A percentile compares a stretch with the other conserved stretches of the same genome.
phyloP scores from a whole-genome alignment of 2,113 vertebrate genomes.

The Bos taurus region DNA sequence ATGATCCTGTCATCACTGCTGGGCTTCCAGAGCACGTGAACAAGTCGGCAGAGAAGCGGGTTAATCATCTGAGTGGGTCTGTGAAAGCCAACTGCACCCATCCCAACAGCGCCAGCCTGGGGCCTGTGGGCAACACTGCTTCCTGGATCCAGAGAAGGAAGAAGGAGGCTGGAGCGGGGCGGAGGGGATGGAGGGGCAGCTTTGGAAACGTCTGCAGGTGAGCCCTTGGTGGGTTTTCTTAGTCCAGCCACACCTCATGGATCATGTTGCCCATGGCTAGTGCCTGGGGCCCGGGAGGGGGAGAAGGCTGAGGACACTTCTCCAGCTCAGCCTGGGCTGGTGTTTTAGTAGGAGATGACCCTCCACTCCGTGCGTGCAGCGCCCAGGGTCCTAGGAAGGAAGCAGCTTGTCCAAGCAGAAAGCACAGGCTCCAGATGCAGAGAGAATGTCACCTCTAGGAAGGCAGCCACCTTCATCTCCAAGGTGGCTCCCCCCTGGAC shows the following conservation, averaged over 20 bases:
- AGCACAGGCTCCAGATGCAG: fast-evolving
- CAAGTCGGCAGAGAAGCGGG: fast-evolving
- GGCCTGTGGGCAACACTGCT: fast-evolving
- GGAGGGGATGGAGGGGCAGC: neutral
- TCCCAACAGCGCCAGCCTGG: neutral
- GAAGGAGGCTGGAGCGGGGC: fast-evolving
- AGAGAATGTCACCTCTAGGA: neutral
- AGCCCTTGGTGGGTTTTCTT: neutral
- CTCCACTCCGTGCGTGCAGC: fast-evolving
- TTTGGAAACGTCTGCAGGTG: neutral
- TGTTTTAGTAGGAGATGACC: neutral
- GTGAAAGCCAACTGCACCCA: fast-evolving
- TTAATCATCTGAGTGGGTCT: fast-evolving
- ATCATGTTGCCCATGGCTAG: fast-evolving
- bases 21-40: fast-evolving
- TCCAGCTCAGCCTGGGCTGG: neutral
- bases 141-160: neutral
- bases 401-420: fast-evolving
- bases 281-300: neutral
- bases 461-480: neutral
- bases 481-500: no score
- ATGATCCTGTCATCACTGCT: fast-evolving
- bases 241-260: fast-evolving
- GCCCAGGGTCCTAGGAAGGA: neutral
- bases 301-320: fast-evolving